phyloP scores from a whole-genome alignment of 2,797 vertebrate genomes.

The Enteromius anoplus region DNA sequence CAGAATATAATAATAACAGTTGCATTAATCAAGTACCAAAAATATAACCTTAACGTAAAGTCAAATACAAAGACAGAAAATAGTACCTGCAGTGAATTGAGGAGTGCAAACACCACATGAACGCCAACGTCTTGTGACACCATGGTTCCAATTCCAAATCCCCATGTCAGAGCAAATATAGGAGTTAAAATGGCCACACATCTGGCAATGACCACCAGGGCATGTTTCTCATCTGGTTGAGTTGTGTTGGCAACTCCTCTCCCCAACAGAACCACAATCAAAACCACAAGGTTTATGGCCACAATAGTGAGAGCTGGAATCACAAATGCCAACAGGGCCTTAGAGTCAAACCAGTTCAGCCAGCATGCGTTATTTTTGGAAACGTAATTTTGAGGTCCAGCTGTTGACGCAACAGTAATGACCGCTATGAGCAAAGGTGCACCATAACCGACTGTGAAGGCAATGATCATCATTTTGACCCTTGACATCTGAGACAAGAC shows the following conservation, averaged over 20 bases:
- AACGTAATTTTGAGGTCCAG: constrained; percentile 74
- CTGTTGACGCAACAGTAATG: constrained; percentile 84
- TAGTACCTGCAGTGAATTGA: constrained; percentile 68
- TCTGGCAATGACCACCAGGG: constrained; percentile 70
- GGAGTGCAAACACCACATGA: constrained; percentile 54
- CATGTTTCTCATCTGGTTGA: too few species aligned
- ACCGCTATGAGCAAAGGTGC: constrained; percentile 83
- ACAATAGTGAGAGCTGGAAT: too few species aligned
- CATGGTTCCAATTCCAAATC: constrained; percentile 70
- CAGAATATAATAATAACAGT: not conserved
- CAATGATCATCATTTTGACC: constrained; percentile 76
- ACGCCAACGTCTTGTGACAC: constrained; percentile 18
- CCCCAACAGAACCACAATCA: too few species aligned
- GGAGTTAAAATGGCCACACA: constrained; percentile 85
- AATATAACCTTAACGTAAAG: not conserved
- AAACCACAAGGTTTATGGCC: too few species aligned
- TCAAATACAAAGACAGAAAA: not conserved
- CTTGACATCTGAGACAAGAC: constrained; percentile 84
- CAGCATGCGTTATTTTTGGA: constrained; percentile 74
- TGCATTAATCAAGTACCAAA: not conserved
- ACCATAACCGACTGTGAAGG: constrained; percentile 85
- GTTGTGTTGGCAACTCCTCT: too few species aligned
- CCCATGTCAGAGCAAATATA: constrained; percentile 91
- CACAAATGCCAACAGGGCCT: too few species aligned
- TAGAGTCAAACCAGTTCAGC: constrained; percentile 42